Evolutionary conservation across 2,888 invertebrate species (phyloP).

Genomic region (Mallateleia sp.): DNA sequence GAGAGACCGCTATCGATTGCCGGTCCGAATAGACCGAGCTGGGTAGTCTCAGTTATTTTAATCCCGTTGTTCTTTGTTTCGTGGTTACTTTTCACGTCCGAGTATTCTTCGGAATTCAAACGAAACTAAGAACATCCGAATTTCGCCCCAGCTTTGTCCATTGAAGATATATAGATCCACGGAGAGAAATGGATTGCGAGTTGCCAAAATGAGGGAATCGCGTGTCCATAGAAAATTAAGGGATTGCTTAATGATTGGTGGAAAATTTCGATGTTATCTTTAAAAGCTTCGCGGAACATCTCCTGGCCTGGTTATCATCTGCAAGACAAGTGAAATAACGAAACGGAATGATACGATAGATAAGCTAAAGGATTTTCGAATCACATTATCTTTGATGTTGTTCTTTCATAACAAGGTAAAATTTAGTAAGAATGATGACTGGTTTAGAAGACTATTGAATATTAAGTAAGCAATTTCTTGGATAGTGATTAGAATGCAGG

Average conservation of each 20-base stretch:
- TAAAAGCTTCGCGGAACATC: too few species aligned
- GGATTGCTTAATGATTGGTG: background rate
- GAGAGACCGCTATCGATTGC: conserved; percentile 55
- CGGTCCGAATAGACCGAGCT: conserved; percentile 56
- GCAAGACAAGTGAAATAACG: too few species aligned
- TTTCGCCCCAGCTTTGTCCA: conserved; percentile 60
- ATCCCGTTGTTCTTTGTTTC: conserved; percentile 35
- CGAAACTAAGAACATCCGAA: conserved; percentile 24
- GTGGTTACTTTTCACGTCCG: conserved; percentile 24
- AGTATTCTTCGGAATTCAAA: conserved; percentile 24
- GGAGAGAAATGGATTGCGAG: conserved; percentile 71
- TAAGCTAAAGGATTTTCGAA: too few species aligned
- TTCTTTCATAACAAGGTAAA: too few species aligned
- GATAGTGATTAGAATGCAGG: too few species aligned
- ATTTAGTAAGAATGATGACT: too few species aligned
- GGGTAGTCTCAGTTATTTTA: conserved; percentile 54
- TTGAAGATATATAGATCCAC: conserved; percentile 52
- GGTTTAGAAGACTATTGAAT: too few species aligned
- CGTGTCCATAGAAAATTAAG: conserved; percentile 31
- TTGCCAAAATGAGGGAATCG: conserved; percentile 48
- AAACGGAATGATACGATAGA: too few species aligned
- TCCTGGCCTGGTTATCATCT: too few species aligned
- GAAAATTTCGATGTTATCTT: background rate
- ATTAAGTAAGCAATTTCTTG: too few species aligned
- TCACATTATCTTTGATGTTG: too few species aligned